phyloP scores from a whole-genome alignment of 1,140 invertebrate species.

The Drosophila sproati region DNA sequence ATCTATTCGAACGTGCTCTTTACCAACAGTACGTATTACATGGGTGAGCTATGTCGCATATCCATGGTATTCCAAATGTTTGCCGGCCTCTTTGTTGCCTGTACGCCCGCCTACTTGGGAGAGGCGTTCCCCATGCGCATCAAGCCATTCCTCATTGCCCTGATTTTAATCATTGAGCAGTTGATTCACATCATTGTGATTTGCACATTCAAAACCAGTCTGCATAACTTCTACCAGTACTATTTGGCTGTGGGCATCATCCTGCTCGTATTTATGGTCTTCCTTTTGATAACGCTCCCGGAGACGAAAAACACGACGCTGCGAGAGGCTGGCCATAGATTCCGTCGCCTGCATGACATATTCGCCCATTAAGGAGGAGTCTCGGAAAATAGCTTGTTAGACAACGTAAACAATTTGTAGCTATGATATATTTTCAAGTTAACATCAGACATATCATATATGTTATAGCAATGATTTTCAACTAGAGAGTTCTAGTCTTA shows the following conservation, averaged over 20 bases:
- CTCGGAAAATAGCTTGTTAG: conserved; percentile 1
- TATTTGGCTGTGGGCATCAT: conserved; percentile 63
- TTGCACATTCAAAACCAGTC: conserved; percentile 12
- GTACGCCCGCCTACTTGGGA: conserved; percentile 58
- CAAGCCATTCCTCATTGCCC: conserved; percentile 57
- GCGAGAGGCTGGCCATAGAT: conserved; percentile 54
- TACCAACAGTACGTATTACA: conserved; percentile 13
- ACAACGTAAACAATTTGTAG: neutral
- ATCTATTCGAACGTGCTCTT: conserved; percentile 44
- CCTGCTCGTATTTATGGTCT: conserved; percentile 44
- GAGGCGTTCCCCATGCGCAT: conserved; percentile 69
- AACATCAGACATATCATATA: neutral
- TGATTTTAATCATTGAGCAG: conserved; percentile 62
- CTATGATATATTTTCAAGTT: neutral
- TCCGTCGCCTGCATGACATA: conserved; percentile 45
- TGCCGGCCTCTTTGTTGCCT: conserved; percentile 62
- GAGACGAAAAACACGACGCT: conserved; percentile 60
- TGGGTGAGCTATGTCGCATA: conserved; percentile 51
- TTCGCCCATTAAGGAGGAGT: conserved; percentile 26
- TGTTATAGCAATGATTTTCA: neutral
- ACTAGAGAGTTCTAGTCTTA: neutral
- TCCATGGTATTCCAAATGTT: conserved; percentile 63
- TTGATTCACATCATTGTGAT: conserved; percentile 68
- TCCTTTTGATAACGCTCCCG: conserved; percentile 50
- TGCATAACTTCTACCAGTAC: conserved; percentile 40